Conservation (phyloP, 2,113 vertebrate species). For the Siphamia tubifer region DNA sequence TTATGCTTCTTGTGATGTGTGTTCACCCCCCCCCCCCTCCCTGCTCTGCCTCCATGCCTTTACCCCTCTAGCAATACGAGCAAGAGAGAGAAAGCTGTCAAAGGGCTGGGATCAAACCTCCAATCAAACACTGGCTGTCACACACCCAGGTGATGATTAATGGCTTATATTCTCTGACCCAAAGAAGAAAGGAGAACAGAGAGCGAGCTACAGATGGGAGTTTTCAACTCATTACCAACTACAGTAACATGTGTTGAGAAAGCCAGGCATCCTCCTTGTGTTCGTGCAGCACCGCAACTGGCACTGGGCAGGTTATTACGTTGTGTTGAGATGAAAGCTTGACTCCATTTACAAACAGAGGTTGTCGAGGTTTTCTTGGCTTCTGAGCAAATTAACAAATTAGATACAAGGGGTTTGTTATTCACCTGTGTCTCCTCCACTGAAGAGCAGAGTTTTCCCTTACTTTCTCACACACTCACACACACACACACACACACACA, state of each 20-base stretch:
- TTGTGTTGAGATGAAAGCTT: constrained; percentile 60
- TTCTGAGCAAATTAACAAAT: constrained; percentile 62
- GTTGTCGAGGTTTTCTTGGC: constrained; percentile 51
- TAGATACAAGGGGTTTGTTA: constrained; percentile 47
- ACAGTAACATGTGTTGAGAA: constrained; percentile 67
- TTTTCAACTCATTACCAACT: constrained; percentile 72
- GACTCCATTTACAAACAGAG: constrained; percentile 23
- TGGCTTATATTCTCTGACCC: constrained; percentile 74
- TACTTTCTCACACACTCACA: constrained; percentile 12
- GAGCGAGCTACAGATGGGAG: constrained; percentile 69
- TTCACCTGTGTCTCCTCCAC: constrained; percentile 59
- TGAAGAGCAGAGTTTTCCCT: constrained; percentile 33
- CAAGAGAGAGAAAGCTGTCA: constrained; percentile 69
- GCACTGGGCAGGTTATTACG: constrained; percentile 47
- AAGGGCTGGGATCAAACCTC: constrained; percentile 67
- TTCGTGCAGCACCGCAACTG: constrained; percentile 29
- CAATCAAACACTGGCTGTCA: constrained; percentile 72
- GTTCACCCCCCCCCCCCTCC: constrained; percentile 18
- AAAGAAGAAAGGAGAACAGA: constrained; percentile 65
- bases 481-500: constrained; percentile 25
- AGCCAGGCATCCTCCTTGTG: constrained; percentile 46
- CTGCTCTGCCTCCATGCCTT: constrained; percentile 36
- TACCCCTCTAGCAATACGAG: constrained; percentile 49
- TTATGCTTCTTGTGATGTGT: constrained; percentile 72
- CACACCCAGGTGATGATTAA: constrained; percentile 78